These are phyloP conservation scores for Hesperophylax magnus DNA, from an alignment of 1,140 invertebrate genomes.

Conservation along the genomic window DNA sequence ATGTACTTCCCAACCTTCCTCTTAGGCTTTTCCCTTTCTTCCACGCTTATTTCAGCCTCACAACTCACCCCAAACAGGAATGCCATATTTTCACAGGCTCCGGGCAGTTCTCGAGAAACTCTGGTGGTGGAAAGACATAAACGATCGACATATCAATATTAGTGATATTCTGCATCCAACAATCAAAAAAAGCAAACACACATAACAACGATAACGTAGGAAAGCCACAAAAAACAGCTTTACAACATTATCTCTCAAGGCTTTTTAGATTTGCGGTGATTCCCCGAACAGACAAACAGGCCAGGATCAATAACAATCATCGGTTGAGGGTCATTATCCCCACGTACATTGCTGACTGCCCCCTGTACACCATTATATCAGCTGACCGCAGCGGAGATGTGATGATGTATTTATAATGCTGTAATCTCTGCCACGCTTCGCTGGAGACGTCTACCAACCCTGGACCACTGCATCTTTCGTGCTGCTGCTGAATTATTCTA, in stretches of 20 bases:
- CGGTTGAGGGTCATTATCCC: conserved; percentile 25
- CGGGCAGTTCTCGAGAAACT: too few relatives aligned
- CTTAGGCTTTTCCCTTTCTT: too few relatives aligned
- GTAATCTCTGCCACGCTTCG: conserved; percentile 39
- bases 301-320: neutral
- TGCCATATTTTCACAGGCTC: too few relatives aligned
- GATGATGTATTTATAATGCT: conserved; percentile 22
- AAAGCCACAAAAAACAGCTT: too few relatives aligned
- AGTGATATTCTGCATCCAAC: too few relatives aligned
- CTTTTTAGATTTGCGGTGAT: conserved; percentile 36
- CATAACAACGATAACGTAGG: too few relatives aligned
- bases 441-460: conserved; percentile 12
- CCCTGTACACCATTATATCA: neutral
- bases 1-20: too few relatives aligned
- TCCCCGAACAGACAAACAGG: neutral
- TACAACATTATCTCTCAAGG: neutral
- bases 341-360: neutral
- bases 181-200: too few relatives aligned
- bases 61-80: too few relatives aligned
- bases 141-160: too few relatives aligned
- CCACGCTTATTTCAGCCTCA: too few relatives aligned
- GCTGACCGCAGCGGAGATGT: conserved; percentile 8
- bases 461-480: conserved; percentile 29
- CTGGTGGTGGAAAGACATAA: too few relatives aligned
- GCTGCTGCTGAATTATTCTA: conserved; percentile 12